phyloP scores from a whole-genome alignment of 2,113 vertebrate species.

The Mastomys natalensis region DNA sequence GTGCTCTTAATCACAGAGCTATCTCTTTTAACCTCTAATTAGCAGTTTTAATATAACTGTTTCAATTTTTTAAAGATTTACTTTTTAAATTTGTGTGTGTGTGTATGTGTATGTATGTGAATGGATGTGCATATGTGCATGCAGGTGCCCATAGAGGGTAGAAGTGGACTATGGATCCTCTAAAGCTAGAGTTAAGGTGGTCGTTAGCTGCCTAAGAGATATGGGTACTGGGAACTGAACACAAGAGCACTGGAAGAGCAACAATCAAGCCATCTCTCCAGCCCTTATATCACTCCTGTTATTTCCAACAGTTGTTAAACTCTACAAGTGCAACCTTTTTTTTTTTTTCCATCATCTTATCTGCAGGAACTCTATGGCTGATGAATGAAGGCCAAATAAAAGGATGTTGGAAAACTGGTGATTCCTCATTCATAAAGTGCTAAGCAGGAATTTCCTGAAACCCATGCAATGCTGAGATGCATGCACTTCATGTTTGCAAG shows the following conservation, averaged over 20 bases:
- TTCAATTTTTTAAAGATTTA: neutral
- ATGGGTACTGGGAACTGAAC: neutral
- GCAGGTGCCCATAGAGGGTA: neutral
- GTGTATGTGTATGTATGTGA: neutral
- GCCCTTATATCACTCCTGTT: neutral
- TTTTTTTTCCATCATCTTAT: neutral
- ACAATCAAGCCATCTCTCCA: neutral
- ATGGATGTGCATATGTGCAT: neutral
- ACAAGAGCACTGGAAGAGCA: neutral
- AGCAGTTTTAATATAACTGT: neutral
- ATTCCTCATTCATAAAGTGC: neutral
- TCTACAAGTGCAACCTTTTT: neutral
- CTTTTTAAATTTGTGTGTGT: neutral
- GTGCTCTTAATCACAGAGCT: neutral
- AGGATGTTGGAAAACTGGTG: neutral
- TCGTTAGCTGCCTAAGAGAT: neutral
- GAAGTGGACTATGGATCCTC: neutral
- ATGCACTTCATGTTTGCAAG: neutral
- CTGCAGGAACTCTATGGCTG: neutral
- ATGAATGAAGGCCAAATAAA: neutral
- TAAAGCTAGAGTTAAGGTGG: neutral
- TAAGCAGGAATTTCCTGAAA: neutral
- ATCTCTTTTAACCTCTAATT: neutral
- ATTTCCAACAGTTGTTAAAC: neutral
- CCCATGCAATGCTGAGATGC: neutral